Evolutionary conservation across 37 sponge, comb jelly and placozoan species (phyloP).

Genomic region (Ephydatia muelleri): DNA sequence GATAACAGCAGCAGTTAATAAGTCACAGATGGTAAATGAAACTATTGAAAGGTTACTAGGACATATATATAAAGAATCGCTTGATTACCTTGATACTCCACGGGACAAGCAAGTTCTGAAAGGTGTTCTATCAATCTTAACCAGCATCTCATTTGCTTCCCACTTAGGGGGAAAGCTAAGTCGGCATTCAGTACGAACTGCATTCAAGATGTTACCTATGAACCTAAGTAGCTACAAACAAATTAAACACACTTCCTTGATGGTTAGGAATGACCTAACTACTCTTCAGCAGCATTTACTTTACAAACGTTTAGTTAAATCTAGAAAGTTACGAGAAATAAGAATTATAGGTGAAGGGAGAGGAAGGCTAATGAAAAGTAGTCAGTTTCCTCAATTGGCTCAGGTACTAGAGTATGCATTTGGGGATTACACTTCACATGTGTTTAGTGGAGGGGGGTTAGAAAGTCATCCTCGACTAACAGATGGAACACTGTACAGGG

Average conservation of each 20-base stretch:
- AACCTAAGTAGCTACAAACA: too few relatives aligned
- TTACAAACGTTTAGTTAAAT: neutral
- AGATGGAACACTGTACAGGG: slow-evolving; percentile 17
- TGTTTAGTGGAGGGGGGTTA: slow-evolving; percentile 13
- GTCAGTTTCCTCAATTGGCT: slow-evolving; percentile 9
- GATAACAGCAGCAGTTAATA: neutral
- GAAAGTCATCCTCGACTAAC: slow-evolving; percentile 27
- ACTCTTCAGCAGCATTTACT: neutral
- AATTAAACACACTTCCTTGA: neutral
- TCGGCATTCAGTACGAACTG: too few relatives aligned
- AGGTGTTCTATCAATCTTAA: neutral
- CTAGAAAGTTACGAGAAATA: slow-evolving; percentile 16
- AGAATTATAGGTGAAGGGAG: slow-evolving; percentile 20
- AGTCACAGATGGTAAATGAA: neutral
- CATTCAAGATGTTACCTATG: too few relatives aligned
- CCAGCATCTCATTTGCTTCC: neutral
- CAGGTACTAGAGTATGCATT: slow-evolving; percentile 21
- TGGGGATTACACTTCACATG: slow-evolving; percentile 2
- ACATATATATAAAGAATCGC: neutral
- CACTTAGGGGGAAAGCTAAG: too few relatives aligned
- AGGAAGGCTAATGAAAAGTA: slow-evolving; percentile 7
- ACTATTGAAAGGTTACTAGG: neutral
- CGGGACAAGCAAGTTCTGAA: neutral
- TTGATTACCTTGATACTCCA: neutral
- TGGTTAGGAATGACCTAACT: neutral